Evolutionary conservation across 1,140 invertebrate genomes (phyloP).

Genomic region (Drosophila ananassae): DNA sequence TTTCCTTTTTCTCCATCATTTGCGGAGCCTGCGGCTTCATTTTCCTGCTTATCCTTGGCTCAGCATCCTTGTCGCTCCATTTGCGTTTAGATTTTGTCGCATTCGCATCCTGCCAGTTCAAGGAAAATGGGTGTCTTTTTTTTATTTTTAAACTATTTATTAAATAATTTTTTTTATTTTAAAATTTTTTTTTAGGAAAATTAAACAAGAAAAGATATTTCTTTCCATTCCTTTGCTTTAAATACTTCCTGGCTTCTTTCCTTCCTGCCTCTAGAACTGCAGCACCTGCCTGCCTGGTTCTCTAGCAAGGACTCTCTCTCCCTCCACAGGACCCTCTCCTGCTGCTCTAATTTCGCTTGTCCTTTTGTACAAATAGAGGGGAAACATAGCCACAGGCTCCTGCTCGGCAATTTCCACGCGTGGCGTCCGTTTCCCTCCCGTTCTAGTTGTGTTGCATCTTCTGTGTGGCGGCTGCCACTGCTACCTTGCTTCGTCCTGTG

Average conservation of each 20-base stretch:
- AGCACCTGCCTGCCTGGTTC: too few relatives aligned
- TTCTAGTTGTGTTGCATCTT: constrained; percentile 27
- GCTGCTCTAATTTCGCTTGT: constrained; percentile 69
- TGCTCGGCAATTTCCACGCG: constrained; percentile 67
- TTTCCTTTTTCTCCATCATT: not conserved
- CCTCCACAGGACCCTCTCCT: not conserved
- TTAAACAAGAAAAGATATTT: too few relatives aligned
- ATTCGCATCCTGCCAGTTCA: constrained; percentile 6
- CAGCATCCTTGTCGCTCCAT: constrained; percentile 66
- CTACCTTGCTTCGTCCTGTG: constrained; percentile 2
- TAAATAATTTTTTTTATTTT: not conserved
- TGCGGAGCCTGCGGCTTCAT: constrained; percentile 24
- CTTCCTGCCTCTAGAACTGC: constrained; percentile 6
- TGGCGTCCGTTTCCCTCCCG: constrained; percentile 55
- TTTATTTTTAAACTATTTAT: not conserved
- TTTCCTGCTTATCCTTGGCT: constrained; percentile 41
- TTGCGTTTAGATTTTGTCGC: constrained; percentile 71
- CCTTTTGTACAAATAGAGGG: constrained; percentile 41
- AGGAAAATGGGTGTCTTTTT: not conserved
- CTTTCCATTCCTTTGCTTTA: constrained; percentile 31
- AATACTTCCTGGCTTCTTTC: constrained; percentile 65
- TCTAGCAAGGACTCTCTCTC: not conserved
- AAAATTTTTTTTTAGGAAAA: too few relatives aligned
- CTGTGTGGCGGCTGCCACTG: constrained; percentile 13
- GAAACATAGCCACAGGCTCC: constrained; percentile 49